Base-by-base conservation (phyloP, 2,888 invertebrate species). In the Arge pagana region DNA sequence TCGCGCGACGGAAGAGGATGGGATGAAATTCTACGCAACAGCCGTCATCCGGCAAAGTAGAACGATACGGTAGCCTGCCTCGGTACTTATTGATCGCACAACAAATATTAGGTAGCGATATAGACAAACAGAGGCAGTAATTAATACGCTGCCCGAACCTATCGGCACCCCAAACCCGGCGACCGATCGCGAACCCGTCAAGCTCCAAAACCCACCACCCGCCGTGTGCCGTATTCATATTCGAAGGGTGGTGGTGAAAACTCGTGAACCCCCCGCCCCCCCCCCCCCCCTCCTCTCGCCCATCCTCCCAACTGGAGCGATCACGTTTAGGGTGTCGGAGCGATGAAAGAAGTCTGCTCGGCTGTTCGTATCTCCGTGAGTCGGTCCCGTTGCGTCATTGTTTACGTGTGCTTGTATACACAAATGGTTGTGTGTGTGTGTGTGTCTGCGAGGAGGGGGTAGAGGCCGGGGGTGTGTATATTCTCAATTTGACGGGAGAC, bases 41-140 rank as follows among this genome's bases (percentile, higher is more conserved):
- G 41, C 18, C 35, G 13, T 13, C 23, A n/a, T n/a, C 33, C 8
- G 35, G 35, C 45, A 33, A 45, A 45, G 23, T 31, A 26, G 40
- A 45, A 31, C 18, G 21, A 35, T 33, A 33, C 33, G 4, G n/a
- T n/a, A 23, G 49, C 26, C 48, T 36, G 31, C 49, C 39, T 49
- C 43, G 45, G 33, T 52, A 54, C n/a, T 56, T 64, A 64, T 66
- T 58, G 65, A 70, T 66, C 63, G 63, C 58, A 64, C 61, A 53
- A 59, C 59, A 63, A 61, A 63, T 62, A 66, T 64, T 65, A 57
- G 59, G 57, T 56, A 64, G 66, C 58, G 58, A 58, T 59, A 59
- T 63, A 56, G 61, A 54, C 63, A 61, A 65, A 64, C 61, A 62
- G 52, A 52, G 55, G 49, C 49, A 51, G 60, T 64, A 65, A 64